Evolutionary conservation across 92 coral and sea anemone species (phyloP).

Genomic region (Anthopleura xanthogrammica): DNA sequence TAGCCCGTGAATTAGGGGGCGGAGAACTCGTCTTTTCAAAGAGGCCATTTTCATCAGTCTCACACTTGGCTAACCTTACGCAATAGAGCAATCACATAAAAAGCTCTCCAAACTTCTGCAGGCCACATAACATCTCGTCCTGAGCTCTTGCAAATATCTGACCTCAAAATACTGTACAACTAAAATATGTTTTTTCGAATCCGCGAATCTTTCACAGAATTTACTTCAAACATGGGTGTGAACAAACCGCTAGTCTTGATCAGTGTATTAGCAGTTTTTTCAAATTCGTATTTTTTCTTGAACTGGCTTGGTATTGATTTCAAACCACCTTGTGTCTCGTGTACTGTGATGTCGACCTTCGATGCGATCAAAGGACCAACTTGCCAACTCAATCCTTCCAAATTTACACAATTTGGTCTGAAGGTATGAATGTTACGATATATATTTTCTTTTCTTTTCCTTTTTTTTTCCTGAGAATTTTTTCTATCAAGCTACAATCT

Average conservation of each 20-base stretch:
- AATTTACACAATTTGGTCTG: slow-evolving; percentile 39
- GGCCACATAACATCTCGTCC: background rate
- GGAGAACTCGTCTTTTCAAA: background rate
- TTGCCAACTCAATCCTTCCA: slow-evolving; percentile 32
- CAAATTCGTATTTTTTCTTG: slow-evolving; percentile 36
- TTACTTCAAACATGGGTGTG: background rate
- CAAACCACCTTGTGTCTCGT: slow-evolving; percentile 71
- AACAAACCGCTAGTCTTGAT: slow-evolving; percentile 20
- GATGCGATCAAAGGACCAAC: slow-evolving; percentile 40
- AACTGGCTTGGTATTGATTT: slow-evolving; percentile 39
- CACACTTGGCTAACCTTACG: background rate
- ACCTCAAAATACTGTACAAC: slow-evolving; percentile 13
- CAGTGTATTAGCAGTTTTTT: slow-evolving; percentile 43
- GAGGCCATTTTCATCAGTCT: background rate
- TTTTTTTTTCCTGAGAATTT: background rate
- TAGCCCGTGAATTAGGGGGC: background rate
- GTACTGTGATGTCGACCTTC: slow-evolving; percentile 64
- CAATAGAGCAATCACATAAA: slow-evolving; percentile 13
- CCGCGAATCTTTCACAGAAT: background rate
- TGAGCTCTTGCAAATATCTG: background rate
- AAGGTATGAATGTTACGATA: slow-evolving; percentile 47
- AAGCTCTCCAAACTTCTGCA: background rate
- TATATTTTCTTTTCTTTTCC: background rate
- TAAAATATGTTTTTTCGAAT: background rate
- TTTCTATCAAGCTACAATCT: background rate